phyloP scores from a whole-genome alignment of 2,888 invertebrate species.

The Lepetodrilus schrolli region DNA sequence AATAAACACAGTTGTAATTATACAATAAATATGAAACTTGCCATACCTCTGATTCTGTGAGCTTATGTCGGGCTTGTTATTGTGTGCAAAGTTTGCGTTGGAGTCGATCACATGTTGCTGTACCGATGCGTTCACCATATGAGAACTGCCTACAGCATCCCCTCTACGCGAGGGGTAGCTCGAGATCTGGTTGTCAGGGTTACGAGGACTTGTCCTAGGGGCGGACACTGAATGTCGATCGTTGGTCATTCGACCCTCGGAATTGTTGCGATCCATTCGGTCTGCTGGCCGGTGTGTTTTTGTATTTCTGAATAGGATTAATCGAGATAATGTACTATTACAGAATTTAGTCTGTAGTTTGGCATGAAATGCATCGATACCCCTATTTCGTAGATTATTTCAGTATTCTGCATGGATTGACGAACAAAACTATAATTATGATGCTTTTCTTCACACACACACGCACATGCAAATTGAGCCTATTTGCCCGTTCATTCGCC shows the following conservation, averaged over 20 bases:
- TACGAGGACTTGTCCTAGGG: constrained; percentile 59
- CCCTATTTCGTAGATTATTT: too few relatives aligned
- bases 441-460: background rate
- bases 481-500: too few relatives aligned
- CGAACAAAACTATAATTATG: background rate
- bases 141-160: constrained; percentile 38
- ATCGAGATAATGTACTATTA: too few relatives aligned
- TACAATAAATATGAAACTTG: background rate
- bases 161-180: constrained; percentile 38
- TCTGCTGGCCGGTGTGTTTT: constrained; percentile 46
- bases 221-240: constrained; percentile 32
- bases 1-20: too few relatives aligned
- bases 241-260: constrained; percentile 32
- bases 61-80: constrained; percentile 5
- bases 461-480: background rate
- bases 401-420: background rate
- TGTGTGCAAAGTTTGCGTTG: constrained; percentile 28
- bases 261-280: constrained; percentile 48
- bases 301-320: constrained; percentile 37
- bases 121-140: constrained; percentile 34
- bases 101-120: constrained; percentile 30
- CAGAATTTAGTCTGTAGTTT: background rate
- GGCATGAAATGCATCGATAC: too few relatives aligned
- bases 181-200: constrained; percentile 47
- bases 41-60: background rate